Evolutionary conservation across 2,113 vertebrate species (phyloP), one percentile per base, ranked within the genome.

Genomic region (Cyprinodon variegatus): DNA sequence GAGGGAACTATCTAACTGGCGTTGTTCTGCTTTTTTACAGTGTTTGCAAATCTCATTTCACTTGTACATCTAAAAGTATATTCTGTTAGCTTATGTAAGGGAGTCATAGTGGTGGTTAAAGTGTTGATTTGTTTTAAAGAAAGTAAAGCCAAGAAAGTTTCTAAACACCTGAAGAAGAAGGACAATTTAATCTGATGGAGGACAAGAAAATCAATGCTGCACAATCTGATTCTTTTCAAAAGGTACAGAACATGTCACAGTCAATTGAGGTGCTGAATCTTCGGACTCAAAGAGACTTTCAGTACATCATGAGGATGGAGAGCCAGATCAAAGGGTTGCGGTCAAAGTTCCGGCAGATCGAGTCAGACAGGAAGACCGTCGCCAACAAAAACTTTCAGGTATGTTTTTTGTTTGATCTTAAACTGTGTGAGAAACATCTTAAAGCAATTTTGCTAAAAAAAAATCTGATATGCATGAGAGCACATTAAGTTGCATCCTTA

Each of bases 171-270:
- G 76, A 87, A 83, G 84, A 82, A 40, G 38, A 74, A 78, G 83
- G 88, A 91, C 90, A 66, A 89, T 89, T 90, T 86, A 90, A 90
- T 92, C 86, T 78, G 2, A 22, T 3, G 9, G 39, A 36, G 41
- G 88, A 88, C 20, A 46, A 74, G 53, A 85, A 90, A 91, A 91
- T 89, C 87, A 85, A 90, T 90, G 76, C 59, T 4, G 14, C 17
- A 22, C 83, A 65, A 59, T 86, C 83, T 80, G 62, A 76, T 79
- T 90, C 70, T 88, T 81, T 87, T 84, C 74, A 71, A 92, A 93
- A 99, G 98, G 98, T 99, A 83, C 98, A 99, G 94, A 99, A 99
- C 87, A 98, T 99, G 98, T 99, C 98, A 37, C 98, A 99, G n/a
- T 99, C 98, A 76, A 99, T 99, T 83, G 97, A 99, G 93, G 97